Evolutionary conservation across 2,888 invertebrate genomes (phyloP).

Genomic region (Acronicta psi): DNA sequence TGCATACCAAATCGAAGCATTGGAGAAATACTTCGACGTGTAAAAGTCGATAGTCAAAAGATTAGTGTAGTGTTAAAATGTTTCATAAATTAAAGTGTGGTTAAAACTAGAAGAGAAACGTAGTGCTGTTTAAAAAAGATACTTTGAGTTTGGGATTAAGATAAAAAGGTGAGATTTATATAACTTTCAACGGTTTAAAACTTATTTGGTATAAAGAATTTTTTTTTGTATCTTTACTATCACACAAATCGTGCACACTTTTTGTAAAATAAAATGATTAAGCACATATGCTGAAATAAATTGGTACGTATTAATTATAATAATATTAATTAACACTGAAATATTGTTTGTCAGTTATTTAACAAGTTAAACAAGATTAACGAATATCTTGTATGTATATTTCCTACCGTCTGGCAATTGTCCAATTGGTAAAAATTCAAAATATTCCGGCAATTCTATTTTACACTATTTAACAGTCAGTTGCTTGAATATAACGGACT

Average conservation of each 20-base stretch:
- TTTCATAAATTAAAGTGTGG: slow-evolving; percentile 24
- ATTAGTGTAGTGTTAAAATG: slow-evolving; percentile 36
- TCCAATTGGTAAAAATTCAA: slow-evolving; percentile 28
- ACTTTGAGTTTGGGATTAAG: slow-evolving; percentile 5
- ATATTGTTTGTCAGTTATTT: slow-evolving; percentile 32
- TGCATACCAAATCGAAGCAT: neutral
- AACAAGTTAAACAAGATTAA: slow-evolving; percentile 50
- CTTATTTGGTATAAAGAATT: too few species aligned
- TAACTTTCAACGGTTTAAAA: neutral
- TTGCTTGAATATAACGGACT: neutral
- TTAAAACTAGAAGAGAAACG: slow-evolving; percentile 6
- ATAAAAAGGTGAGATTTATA: slow-evolving; percentile 26
- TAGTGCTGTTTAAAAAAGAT: neutral
- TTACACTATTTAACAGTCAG: slow-evolving; percentile 11
- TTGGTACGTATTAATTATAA: slow-evolving; percentile 19
- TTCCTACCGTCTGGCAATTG: slow-evolving; percentile 24
- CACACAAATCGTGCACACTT: too few species aligned
- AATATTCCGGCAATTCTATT: slow-evolving; percentile 5
- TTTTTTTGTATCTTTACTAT: too few species aligned
- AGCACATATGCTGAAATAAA: slow-evolving; percentile 3
- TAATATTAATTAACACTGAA: slow-evolving; percentile 19
- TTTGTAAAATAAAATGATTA: too few species aligned
- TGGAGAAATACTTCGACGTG: slow-evolving; percentile 29
- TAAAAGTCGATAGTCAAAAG: slow-evolving; percentile 3
- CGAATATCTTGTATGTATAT: slow-evolving; percentile 28